Evolutionary conservation across 2,113 vertebrate genomes (phyloP).

Genomic region (Ranitomeya variabilis): DNA sequence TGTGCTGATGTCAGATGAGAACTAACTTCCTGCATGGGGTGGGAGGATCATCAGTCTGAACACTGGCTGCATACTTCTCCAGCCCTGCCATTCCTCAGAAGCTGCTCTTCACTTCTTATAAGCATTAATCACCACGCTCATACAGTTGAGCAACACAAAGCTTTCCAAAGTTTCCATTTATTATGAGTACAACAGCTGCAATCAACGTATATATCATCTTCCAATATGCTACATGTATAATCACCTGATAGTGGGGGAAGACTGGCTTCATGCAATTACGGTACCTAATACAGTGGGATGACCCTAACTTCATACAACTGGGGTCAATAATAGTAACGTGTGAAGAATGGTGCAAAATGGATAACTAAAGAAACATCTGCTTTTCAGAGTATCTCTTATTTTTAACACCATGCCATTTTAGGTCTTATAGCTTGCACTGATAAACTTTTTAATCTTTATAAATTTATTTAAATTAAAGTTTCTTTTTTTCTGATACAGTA

Average conservation of each 20-base stretch:
- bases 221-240: neutral
- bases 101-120: constrained; percentile 1
- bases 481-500: too few relatives aligned
- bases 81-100: constrained; percentile 28
- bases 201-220: neutral
- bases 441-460: too few relatives aligned
- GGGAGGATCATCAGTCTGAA: constrained; percentile 53
- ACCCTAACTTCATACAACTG: neutral
- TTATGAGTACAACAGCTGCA: neutral
- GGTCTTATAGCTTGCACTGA: too few relatives aligned
- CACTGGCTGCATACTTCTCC: constrained; percentile 58
- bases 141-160: constrained; percentile 20
- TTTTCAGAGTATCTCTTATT: too few relatives aligned
- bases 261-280: neutral
- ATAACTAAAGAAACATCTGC: neutral
- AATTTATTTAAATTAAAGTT: too few relatives aligned
- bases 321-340: neutral
- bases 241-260: neutral
- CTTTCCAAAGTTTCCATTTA: neutral
- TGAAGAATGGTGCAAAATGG: neutral
- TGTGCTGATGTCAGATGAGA: constrained; percentile 64
- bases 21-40: constrained; percentile 66
- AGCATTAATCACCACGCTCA: constrained; percentile 55
- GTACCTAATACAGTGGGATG: too few relatives aligned
- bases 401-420: too few relatives aligned